phyloP scores from a whole-genome alignment of 1,140 invertebrate species.

The Ladona fulva region DNA sequence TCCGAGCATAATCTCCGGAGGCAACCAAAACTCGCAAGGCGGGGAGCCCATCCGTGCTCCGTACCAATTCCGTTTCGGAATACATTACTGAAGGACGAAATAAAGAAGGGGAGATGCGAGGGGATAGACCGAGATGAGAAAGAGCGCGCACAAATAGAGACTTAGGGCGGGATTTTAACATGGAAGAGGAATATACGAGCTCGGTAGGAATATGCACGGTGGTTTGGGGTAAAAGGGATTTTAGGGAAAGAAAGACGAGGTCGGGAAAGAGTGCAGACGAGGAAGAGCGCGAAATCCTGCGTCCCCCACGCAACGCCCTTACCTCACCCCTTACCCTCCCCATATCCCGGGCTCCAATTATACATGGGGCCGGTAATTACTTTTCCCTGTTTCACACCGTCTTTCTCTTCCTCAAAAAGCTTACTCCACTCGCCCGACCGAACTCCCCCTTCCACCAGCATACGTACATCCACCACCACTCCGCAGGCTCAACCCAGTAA shows the following conservation, averaged over 20 bases:
- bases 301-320: neutral
- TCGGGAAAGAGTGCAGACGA: neutral
- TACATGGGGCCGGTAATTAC: conserved; percentile 3
- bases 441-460: too few relatives aligned
- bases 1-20: too few relatives aligned
- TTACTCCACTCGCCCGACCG: neutral
- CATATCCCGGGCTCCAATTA: neutral
- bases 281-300: neutral
- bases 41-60: neutral
- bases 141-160: neutral
- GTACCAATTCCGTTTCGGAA: neutral
- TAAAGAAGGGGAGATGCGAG: neutral
- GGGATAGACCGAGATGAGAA: neutral
- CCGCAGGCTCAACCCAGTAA: too few relatives aligned
- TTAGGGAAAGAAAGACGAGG: too few relatives aligned
- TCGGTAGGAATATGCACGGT: too few relatives aligned
- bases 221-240: too few relatives aligned
- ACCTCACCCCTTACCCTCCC: too few relatives aligned
- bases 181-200: too few relatives aligned
- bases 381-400: conserved; percentile 8
- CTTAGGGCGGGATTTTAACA: too few relatives aligned
- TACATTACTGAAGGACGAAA: neutral
- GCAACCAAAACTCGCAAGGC: too few relatives aligned
- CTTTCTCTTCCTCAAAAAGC: neutral
- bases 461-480: too few relatives aligned